Percentiles rank a stretch among this genome's conserved stretches.
Conservation (phyloP, 2,113 vertebrate species). For the Xenus cinereus region DNA sequence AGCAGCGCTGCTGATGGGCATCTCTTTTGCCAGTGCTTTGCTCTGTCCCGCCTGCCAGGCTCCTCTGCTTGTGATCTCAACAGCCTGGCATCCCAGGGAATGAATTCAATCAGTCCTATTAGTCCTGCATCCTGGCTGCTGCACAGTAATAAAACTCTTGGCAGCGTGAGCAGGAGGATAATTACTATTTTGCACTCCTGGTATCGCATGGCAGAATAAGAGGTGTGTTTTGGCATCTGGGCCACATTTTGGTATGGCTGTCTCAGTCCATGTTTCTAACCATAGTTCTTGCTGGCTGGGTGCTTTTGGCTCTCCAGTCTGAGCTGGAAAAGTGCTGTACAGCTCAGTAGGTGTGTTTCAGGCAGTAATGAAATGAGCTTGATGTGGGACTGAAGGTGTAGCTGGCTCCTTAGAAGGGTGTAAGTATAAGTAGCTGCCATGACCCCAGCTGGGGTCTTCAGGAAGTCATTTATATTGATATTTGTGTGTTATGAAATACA, state of each 20-base stretch:
- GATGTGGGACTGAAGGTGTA: rapidly evolving
- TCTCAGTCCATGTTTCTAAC: background rate
- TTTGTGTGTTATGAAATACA: background rate
- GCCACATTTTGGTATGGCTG: background rate
- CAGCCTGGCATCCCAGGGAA: background rate
- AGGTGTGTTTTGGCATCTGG: background rate
- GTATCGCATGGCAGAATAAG: background rate
- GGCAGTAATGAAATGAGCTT: background rate
- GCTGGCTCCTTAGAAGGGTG: background rate
- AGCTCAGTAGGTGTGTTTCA: background rate
- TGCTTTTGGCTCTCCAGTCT: background rate
- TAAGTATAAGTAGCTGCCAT: background rate
- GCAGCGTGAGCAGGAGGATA: background rate
- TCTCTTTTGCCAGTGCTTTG: background rate
- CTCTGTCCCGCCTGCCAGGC: background rate
- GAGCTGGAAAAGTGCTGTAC: background rate
- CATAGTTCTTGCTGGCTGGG: rapidly evolving
- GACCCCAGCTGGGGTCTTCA: background rate
- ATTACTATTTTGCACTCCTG: background rate
- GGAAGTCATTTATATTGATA: background rate
- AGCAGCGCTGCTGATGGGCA: background rate
- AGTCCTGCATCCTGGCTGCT: background rate
- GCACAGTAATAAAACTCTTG: background rate
- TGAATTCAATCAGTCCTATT: background rate
- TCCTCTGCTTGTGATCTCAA: background rate